Evolutionary conservation across 2,888 invertebrate genomes (phyloP), one percentile per base, ranked within the genome.

Genomic region (Dasysyrphus tricinctus): DNA sequence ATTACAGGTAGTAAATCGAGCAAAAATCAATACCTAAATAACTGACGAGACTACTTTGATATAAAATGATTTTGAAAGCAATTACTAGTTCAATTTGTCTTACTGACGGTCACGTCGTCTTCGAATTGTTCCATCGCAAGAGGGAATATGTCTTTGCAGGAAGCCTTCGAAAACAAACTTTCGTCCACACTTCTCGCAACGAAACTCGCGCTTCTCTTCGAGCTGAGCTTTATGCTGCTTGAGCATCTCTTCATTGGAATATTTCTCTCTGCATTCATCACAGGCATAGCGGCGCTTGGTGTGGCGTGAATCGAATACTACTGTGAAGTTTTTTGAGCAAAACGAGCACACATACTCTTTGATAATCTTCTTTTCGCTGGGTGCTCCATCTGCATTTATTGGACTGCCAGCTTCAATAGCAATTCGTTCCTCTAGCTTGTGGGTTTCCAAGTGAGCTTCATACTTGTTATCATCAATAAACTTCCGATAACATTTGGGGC

Each of bases 151-250:
- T 1, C 92, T 90, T 63, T 92, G 92, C 29, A 92, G 88, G 88
- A 92, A 92, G 8, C 92, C 92, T 63, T 92, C 92, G 11, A 92
- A 92, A 3, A 92, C 92, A 34, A 92, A 92, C 75, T 91, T 92
- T 16, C 92, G 89, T 0, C 92, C 92, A 70, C 92, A 92, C 0
- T 92, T 91, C 2, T 91, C 91, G 72, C 92, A 92, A 67, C 89
- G 90, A 29, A 91, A 92, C 14, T 92, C 92, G 0, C 92, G 91
- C 74, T 92, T 92, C 78, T 92, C 92, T 44, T 92, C 92, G 8
- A 92, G 88, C 84, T 91, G 90, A 82, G 92, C 91, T 54, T 92
- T 92, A 77, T 92, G 92, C 79, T 91, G 90, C 42, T 90, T 91
- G 39, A 92, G 78, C 49, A 90, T 90, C 88, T 92, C 92, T 7